Evolutionary conservation across 2,113 vertebrate species (phyloP).

Genomic region (Brachyistius frenatus): DNA sequence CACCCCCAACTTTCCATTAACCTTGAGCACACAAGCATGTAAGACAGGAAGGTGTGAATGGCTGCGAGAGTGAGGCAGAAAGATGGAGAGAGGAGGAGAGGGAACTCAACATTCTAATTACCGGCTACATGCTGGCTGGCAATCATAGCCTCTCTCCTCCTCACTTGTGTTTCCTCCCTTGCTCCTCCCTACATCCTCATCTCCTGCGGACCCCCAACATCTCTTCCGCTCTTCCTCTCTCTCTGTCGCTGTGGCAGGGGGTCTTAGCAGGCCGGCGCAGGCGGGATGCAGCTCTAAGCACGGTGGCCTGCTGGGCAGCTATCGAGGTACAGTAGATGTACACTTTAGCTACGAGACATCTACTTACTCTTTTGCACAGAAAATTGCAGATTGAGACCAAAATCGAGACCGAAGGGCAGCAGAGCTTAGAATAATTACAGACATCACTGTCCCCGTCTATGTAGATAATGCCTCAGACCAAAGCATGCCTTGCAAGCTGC

Average conservation of each 20-base stretch:
- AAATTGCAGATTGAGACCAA: conserved; percentile 17
- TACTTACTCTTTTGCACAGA: conserved; percentile 34
- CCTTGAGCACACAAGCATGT: conserved; percentile 67
- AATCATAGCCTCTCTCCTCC: conserved; percentile 74
- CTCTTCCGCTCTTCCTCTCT: conserved; percentile 40
- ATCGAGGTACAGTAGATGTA: conserved; percentile 30
- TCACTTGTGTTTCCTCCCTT: conserved; percentile 47
- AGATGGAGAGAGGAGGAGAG: conserved; percentile 36
- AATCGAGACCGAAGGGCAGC: neutral
- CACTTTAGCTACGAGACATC: conserved; percentile 33
- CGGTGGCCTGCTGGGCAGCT: conserved; percentile 50
- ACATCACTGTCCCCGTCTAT: conserved; percentile 22
- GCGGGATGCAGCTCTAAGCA: conserved; percentile 53
- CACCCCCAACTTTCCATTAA: conserved; percentile 66
- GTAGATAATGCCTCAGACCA: too few species aligned
- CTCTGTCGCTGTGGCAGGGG: conserved; percentile 38
- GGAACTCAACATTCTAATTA: conserved; percentile 74
- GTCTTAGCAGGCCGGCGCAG: conserved; percentile 41
- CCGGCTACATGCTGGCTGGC: conserved; percentile 75
- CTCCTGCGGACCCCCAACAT: conserved; percentile 52
- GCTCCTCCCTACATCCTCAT: conserved; percentile 54
- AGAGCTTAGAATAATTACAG: conserved; percentile 55
- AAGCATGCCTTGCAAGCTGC: too few species aligned
- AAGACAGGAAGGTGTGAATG: conserved; percentile 70
- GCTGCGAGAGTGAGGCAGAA: conserved; percentile 43